A percentile compares a stretch with the other conserved stretches of the same genome.
phyloP scores from a whole-genome alignment of 2,113 vertebrate species.

The Peromyscus polionotus region DNA sequence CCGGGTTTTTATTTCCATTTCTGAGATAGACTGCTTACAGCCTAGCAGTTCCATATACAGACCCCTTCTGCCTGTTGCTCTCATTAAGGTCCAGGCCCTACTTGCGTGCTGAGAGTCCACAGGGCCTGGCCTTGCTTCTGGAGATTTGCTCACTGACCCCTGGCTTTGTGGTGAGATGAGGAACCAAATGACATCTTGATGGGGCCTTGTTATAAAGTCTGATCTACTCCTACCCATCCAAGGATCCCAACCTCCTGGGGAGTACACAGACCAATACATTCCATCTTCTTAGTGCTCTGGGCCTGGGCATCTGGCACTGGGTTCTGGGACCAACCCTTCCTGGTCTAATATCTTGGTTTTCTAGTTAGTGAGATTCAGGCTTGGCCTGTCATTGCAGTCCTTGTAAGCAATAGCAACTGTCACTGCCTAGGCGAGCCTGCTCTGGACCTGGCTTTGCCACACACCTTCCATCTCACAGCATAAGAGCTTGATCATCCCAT shows the following conservation, averaged over 20 bases:
- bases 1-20: background rate
- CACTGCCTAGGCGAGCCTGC: background rate
- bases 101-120: background rate
- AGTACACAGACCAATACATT: background rate
- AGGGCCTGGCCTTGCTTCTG: background rate
- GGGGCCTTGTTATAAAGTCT: background rate
- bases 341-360: background rate
- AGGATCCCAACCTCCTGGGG: background rate
- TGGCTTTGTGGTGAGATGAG: background rate
- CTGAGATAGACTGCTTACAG: background rate
- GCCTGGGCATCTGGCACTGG: background rate
- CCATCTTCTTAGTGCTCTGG: background rate
- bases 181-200: background rate
- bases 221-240: background rate
- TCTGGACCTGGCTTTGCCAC: background rate
- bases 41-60: background rate
- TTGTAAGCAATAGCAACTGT: background rate
- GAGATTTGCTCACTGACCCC: background rate
- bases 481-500: background rate
- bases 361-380: background rate
- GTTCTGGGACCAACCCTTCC: background rate
- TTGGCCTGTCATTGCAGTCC: no score
- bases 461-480: background rate
- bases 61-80: background rate
- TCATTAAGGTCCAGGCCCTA: background rate